These are phyloP conservation scores for Anagrus nilaparvatae DNA, from an alignment of 1,140 invertebrate genomes.

Conservation along the genomic window DNA sequence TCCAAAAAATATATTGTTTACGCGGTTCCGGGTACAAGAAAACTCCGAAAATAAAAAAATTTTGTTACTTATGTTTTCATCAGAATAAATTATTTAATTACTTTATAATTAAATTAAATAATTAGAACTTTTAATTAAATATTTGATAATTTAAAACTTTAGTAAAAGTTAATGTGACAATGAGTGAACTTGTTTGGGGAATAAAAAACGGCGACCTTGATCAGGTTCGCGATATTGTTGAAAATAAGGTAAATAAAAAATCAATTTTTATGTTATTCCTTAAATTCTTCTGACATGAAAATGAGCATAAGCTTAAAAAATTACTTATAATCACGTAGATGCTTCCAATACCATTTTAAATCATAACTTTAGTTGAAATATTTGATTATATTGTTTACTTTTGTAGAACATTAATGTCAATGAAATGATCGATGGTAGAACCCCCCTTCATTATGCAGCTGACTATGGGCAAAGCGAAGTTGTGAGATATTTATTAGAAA, in stretches of 20 bases:
- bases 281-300: too few species aligned
- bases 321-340: too few species aligned
- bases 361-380: too few species aligned
- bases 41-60: neutral
- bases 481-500: constrained; percentile 76
- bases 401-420: constrained; percentile 75
- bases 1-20: too few species aligned
- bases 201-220: constrained; percentile 92
- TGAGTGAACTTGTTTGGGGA: constrained; percentile 80
- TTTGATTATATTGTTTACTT: constrained; percentile 20
- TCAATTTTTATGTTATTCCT: too few species aligned
- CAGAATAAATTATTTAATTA: neutral
- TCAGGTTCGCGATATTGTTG: constrained; percentile 77
- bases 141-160: constrained; percentile 1
- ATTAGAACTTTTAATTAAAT: neutral
- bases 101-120: neutral
- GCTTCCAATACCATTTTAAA: too few species aligned
- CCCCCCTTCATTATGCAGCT: constrained; percentile 81
- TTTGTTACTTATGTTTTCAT: neutral
- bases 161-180: too few species aligned
- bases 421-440: constrained; percentile 73
- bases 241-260: constrained; percentile 67
- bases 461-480: constrained; percentile 91
- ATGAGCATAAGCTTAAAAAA: too few species aligned
- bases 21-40: too few species aligned